Percentiles rank a stretch among this genome's conserved stretches.
phyloP scores from a whole-genome alignment of 2,888 invertebrate genomes.

The Sabatieria punctata region DNA sequence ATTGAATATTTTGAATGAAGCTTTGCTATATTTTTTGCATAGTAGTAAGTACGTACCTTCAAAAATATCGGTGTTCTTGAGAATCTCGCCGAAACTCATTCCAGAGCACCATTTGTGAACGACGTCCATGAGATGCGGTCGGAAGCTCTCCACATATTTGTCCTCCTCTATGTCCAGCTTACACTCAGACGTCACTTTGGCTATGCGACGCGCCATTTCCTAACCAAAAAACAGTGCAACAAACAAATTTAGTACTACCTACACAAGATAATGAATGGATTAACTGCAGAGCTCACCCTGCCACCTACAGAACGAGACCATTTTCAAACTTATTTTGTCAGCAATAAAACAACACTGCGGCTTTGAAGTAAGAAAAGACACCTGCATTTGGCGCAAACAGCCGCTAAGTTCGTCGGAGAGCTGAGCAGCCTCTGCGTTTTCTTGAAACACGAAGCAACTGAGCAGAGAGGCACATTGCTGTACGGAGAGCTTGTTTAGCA shows the following conservation, averaged over 20 bases:
- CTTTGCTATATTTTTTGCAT: background rate
- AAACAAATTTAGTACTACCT: no score
- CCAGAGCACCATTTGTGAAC: conserved; percentile 92
- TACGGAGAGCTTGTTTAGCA: conserved; percentile 61
- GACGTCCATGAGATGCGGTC: conserved; percentile 89
- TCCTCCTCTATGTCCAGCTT: conserved; percentile 33
- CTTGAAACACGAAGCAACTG: conserved; percentile 42
- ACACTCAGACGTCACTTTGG: conserved; percentile 53
- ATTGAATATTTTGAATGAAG: background rate
- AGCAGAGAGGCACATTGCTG: conserved; percentile 63
- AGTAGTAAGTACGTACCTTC: conserved; percentile 57
- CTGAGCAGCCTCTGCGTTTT: conserved; percentile 64
- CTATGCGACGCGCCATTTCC: conserved; percentile 79
- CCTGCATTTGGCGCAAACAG: no score
- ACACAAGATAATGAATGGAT: no score
- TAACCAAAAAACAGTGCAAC: no score
- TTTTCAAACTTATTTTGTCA: no score
- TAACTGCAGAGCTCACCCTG: no score
- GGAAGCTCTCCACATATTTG: conserved; percentile 69
- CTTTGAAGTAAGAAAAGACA: no score
- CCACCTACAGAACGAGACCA: no score
- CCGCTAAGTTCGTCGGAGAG: conserved; percentile 61
- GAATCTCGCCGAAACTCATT: conserved; percentile 68
- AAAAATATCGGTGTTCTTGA: conserved; percentile 88
- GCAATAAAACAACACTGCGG: no score